Evolutionary conservation across 2,113 vertebrate species (phyloP).

Genomic region (Rhinichthys klamathensis): DNA sequence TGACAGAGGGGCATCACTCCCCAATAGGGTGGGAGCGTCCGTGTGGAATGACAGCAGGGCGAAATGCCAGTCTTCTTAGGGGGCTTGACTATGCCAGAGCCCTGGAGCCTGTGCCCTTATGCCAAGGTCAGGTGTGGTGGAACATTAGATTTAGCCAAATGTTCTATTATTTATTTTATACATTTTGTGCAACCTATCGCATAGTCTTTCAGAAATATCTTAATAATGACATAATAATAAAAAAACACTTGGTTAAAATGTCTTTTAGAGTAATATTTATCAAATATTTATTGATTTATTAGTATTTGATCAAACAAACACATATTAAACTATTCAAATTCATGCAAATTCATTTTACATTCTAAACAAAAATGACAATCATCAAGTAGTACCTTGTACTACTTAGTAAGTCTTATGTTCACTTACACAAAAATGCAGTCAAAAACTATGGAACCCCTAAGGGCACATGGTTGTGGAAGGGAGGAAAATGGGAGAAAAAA

Average conservation of each 20-base stretch:
- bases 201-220: neutral
- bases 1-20: slow-evolving; percentile 53
- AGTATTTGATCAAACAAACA: neutral
- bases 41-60: slow-evolving; percentile 49
- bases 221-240: neutral
- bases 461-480: too few relatives aligned
- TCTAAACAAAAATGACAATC: neutral
- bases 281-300: neutral
- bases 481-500: too few relatives aligned
- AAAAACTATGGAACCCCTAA: neutral
- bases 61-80: slow-evolving; percentile 52
- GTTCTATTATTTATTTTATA: neutral
- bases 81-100: slow-evolving; percentile 47
- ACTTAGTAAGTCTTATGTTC: neutral
- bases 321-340: neutral
- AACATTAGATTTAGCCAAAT: slow-evolving; percentile 17
- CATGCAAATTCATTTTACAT: neutral
- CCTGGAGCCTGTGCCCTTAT: slow-evolving; percentile 55
- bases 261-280: neutral
- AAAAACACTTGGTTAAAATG: neutral
- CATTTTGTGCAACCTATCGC: neutral
- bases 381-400: neutral
- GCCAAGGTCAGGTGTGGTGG: slow-evolving; percentile 55
- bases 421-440: neutral
- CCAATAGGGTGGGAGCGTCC: slow-evolving; percentile 29